phyloP scores from a whole-genome alignment of 1,140 invertebrate genomes.

The Ceratosolen solmsi region DNA sequence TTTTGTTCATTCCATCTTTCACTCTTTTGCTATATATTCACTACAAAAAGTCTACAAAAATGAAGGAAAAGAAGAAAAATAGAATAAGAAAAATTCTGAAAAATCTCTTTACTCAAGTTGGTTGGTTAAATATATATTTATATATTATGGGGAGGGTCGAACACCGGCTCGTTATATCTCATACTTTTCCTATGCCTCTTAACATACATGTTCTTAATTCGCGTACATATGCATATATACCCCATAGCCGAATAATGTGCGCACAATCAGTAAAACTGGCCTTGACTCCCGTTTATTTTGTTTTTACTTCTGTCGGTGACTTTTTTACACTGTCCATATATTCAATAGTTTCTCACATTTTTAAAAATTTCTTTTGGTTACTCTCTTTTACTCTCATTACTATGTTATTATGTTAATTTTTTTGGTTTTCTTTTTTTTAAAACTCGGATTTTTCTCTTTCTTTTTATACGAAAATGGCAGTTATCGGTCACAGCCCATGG shows the following conservation, averaged over 20 bases:
- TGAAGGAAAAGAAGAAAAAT: constrained; percentile 37
- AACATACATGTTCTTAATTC: constrained; percentile 38
- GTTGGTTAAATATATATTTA: constrained; percentile 48
- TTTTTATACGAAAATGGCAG: constrained; percentile 72
- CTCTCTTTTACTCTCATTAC: background rate
- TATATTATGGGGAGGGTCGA: constrained; percentile 47
- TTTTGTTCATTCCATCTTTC: constrained; percentile 34
- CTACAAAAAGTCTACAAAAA: constrained; percentile 50
- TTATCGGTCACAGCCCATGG: constrained; percentile 75
- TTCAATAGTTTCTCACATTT: constrained; percentile 35
- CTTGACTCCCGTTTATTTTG: constrained; percentile 52
- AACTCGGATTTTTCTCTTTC: constrained; percentile 56
- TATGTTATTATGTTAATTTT: constrained; percentile 26
- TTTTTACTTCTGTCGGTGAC: constrained; percentile 26
- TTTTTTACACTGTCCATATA: background rate
- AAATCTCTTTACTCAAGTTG: constrained; percentile 50
- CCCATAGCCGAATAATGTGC: constrained; percentile 50
- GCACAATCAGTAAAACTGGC: constrained; percentile 51
- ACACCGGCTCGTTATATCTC: constrained; percentile 44
- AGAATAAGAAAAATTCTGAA: constrained; percentile 43
- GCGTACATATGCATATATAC: constrained; percentile 38
- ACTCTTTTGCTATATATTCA: constrained; percentile 44
- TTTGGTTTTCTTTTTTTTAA: constrained; percentile 46
- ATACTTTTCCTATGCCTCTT: constrained; percentile 47
- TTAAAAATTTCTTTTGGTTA: constrained; percentile 27